Base-by-base conservation (phyloP, 2,797 vertebrate genomes). In the Paramormyrops hopkinsi region DNA sequence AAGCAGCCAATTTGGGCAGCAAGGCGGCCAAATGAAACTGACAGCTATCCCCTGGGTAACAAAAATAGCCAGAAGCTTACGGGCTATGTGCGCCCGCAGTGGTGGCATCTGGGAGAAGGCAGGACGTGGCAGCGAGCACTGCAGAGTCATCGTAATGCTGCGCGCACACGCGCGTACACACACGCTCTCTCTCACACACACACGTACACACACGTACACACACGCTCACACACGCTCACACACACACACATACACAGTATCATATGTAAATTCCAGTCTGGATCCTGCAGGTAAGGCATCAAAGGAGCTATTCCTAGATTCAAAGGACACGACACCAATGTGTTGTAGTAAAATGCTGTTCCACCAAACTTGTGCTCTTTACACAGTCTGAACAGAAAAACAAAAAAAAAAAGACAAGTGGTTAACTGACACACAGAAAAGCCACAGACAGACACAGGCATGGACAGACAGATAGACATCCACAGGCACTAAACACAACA, bases 191-290 rank as follows among this genome's bases (percentile, higher is more conserved):
- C 54, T 6, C 4, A n/a, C 54, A n/a, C n/a, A 46, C 37, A 84
- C 3, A 17, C 14, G n/a, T n/a, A 0, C 54, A 0, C 1, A 17
- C 17, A 0, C 54, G 0, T 0, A 17, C 17, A 44, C 88, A 88
- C 12, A 3, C 8, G 2, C 12, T 0, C 53, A 19, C 53, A 6
- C 4, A n/a, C 1, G 0, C 54, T 6, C 4, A n/a, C 54, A n/a
- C n/a, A 46, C 37, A 84, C 3, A 17, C 14, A 54, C 19, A 59
- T n/a, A 59, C n/a, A 22, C 2, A 59, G 56, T 33, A 25, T 5
- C 41, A 89, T 37, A 82, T 19, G 56, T 25, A 44, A 22, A 41
- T 17, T 51, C 53, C n/a, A 53, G 56, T 91, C 91, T 93, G 91
- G 83, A 86, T 22, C 46, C 51, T 29, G 48, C 22, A 50, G 46